A percentile compares a stretch with the other conserved stretches of the same genome.
Evolutionary conservation across 2,113 vertebrate genomes (phyloP).

Genomic region (Prunella himalayana): DNA sequence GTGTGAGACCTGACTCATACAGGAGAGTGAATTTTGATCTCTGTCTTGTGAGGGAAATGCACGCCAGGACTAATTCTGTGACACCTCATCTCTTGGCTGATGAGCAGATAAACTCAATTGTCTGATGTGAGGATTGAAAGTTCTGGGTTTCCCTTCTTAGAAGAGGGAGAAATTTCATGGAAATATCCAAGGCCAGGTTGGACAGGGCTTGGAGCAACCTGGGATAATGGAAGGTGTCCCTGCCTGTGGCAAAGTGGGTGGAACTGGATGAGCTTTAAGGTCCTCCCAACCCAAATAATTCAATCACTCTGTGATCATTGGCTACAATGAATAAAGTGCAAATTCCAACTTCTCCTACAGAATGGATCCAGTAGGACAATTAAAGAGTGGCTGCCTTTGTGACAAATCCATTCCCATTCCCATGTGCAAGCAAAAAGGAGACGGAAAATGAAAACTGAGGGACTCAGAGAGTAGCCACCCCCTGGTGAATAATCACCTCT

Average conservation of each 20-base stretch:
- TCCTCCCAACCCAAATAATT: not conserved
- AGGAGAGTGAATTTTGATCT: not conserved
- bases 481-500: not conserved
- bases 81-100: not conserved
- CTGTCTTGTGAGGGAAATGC: not conserved
- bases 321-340: not conserved
- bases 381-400: not conserved
- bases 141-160: not conserved
- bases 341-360: not conserved
- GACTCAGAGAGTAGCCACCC: not conserved
- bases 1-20: rapidly evolving
- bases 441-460: not conserved
- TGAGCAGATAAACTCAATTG: not conserved
- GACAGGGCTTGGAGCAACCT: not conserved
- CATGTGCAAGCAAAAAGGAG: not conserved
- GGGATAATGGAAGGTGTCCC: not conserved
- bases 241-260: not conserved
- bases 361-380: not conserved
- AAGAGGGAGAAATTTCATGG: not conserved
- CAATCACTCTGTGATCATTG: not conserved
- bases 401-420: not conserved
- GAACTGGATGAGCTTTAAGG: not conserved
- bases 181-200: not conserved
- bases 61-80: rapidly evolving
- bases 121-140: not conserved